Evolutionary conservation across 2,113 vertebrate genomes (phyloP), one percentile per base, ranked within the genome.

Genomic region (Thryonomys swinderianus): DNA sequence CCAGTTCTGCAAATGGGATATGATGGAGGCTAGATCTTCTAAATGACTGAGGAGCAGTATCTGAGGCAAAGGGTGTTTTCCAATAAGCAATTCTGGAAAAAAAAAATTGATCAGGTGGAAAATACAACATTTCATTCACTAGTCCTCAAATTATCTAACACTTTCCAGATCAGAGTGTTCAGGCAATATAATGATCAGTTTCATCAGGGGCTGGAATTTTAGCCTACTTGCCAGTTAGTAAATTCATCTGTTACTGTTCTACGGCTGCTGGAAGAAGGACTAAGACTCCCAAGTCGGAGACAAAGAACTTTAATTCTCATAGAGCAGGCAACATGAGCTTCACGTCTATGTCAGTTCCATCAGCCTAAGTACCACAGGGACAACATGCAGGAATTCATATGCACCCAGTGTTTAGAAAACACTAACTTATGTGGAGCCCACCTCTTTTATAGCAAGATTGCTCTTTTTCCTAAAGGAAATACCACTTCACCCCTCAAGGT

Each of bases 41-140:
- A 82, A 51, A 93, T 85, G 76, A 66, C 13, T 85, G 45, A 48
- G 71, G 13, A 71, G 11, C n/a, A 61, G 66, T 25, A 16, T 78
- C 48, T 27, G 45, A 91, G 76, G 84, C 37, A 73, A 71, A 94
- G 2, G 21, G 57, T 17, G n/a, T 34, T 61, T 81, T 71, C 73
- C 66, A 79, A 84, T 80, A 76, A 66, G 34, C 21, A 76, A 71
- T 69, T 95, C 59, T 93, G 12, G 48, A 51, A 2, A 73, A 76
- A 91, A 96, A 78, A 23, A 71, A 87, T 34, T 93, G 42, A 90
- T 59, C 51, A 79, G 80, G 32, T 84, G 25, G 45, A 79, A 93
- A 90, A 42, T 42, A 16, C 23, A 81, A 42, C 48, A 67, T 16
- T 73, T 71, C 27, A 67, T 95, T 82, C 85, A 61, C 69, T 93